A percentile compares a stretch with the other conserved stretches of the same genome.
phyloP scores from a whole-genome alignment of 2,797 vertebrate species.

The Muraenolepis orangiensis region DNA sequence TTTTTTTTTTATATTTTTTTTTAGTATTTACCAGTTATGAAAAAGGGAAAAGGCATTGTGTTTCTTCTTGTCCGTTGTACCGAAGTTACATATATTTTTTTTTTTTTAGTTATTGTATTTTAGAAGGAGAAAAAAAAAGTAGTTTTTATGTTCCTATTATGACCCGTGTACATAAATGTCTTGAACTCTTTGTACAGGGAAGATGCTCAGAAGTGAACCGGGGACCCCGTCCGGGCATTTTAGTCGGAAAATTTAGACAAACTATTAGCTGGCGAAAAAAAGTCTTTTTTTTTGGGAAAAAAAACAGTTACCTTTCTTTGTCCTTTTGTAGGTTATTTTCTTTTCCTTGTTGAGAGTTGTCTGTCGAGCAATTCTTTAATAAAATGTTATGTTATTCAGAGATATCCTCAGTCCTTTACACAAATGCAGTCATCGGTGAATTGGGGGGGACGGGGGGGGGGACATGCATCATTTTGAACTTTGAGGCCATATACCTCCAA shows the following conservation, averaged over 20 bases:
- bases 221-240: slow-evolving; percentile 76
- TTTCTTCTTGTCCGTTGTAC: slow-evolving; percentile 90
- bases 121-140: slow-evolving; percentile 85
- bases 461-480: background rate
- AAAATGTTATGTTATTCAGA: slow-evolving; percentile 95
- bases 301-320: slow-evolving; percentile 77
- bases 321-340: slow-evolving; percentile 91
- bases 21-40: slow-evolving; percentile 94
- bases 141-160: slow-evolving; percentile 86
- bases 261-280: slow-evolving; percentile 73
- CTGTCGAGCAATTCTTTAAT: slow-evolving; percentile 96
- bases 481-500: background rate
- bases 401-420: slow-evolving; percentile 69
- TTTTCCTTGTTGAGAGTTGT: slow-evolving; percentile 85
- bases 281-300: slow-evolving; percentile 75
- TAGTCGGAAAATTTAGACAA: slow-evolving; percentile 87
- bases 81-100: slow-evolving; percentile 80
- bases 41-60: slow-evolving; percentile 80
- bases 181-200: slow-evolving; percentile 91
- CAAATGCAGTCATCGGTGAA: background rate
- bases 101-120: slow-evolving; percentile 95
- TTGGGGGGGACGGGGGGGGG: too few species aligned
- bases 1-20: too few species aligned
- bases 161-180: slow-evolving; percentile 91
- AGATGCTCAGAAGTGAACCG: slow-evolving; percentile 78